Conservation (phyloP, 64 coral and sea anemone genomes). For the Montipora sp. region DNA sequence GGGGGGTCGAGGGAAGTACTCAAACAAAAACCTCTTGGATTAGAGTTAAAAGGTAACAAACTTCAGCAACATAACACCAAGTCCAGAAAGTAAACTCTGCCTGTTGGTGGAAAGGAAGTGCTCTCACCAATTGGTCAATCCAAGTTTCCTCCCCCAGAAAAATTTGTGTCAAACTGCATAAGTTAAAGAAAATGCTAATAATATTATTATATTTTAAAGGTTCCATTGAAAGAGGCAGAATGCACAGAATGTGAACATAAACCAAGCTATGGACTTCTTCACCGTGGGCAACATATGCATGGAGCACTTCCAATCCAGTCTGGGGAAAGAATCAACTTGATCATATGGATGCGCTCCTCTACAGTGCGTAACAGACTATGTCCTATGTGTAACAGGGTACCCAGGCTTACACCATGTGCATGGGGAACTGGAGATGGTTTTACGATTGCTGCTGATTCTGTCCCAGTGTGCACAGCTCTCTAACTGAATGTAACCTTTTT, state of each 20-base stretch:
- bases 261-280: constrained; percentile 72
- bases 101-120: no score
- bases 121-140: no score
- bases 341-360: constrained; percentile 96
- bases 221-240: constrained; percentile 67
- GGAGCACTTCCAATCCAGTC: constrained; percentile 83
- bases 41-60: no score
- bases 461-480: constrained; percentile 47
- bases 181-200: neutral
- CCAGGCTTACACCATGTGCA: constrained; percentile 53
- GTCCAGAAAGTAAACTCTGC: no score
- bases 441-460: neutral
- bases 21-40: no score
- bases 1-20: no score
- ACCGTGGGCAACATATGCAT: constrained; percentile 94
- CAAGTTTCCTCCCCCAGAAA: neutral
- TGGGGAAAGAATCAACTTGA: constrained; percentile 87
- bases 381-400: constrained; percentile 86
- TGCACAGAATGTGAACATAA: constrained; percentile 76
- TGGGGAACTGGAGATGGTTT: constrained; percentile 89
- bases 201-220: constrained; percentile 6
- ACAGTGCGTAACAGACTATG: constrained; percentile 77
- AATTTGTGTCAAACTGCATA: neutral
- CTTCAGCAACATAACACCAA: no score
- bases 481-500: neutral